Evolutionary conservation across 2,113 vertebrate genomes (phyloP).

Genomic region (Myiagra hebetior): DNA sequence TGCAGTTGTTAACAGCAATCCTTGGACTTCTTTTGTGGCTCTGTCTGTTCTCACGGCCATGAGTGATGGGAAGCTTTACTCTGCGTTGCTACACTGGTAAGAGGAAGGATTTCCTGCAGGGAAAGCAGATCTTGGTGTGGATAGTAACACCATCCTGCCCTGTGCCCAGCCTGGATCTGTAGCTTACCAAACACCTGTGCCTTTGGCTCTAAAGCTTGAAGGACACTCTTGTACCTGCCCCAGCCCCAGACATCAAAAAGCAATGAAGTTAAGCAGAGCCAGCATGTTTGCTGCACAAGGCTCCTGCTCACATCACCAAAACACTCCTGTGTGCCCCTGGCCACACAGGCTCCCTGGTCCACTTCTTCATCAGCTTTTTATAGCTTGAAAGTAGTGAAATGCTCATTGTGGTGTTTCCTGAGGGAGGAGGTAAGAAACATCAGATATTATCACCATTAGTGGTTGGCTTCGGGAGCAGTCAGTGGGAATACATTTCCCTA

Average conservation of each 20-base stretch:
- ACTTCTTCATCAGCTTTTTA: background rate
- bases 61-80: background rate
- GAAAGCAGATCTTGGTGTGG: background rate
- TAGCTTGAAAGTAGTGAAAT: background rate
- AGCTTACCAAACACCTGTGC: background rate
- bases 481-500: background rate
- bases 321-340: background rate
- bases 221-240: background rate
- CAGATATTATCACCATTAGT: background rate
- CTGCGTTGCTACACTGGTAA: fast-evolving
- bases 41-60: background rate
- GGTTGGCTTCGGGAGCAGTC: background rate
- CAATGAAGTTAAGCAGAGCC: background rate
- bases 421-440: background rate
- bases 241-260: background rate
- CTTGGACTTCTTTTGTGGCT: background rate
- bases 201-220: background rate
- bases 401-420: background rate
- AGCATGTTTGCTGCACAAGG: background rate
- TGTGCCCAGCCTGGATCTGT: background rate
- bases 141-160: background rate
- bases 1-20: background rate
- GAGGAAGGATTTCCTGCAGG: background rate
- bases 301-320: background rate
- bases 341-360: background rate